Percentiles rank a stretch among this genome's conserved stretches.
These are phyloP conservation scores for Sturnira hondurensis DNA, from an alignment of 2,113 vertebrate species.

Conservation along the genomic window DNA sequence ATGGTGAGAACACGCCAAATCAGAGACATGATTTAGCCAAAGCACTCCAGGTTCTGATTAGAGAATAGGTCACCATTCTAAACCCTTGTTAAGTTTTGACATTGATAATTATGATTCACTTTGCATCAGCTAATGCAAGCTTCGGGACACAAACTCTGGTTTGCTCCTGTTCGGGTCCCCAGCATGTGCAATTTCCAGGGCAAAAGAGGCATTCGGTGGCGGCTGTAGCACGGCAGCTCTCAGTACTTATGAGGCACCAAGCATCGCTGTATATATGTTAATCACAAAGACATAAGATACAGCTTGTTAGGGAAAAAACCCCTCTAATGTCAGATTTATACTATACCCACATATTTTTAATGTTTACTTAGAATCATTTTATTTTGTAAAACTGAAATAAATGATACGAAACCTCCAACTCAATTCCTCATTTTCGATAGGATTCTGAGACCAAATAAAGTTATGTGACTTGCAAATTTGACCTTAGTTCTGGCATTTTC, in stretches of 20 bases:
- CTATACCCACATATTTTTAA: neutral
- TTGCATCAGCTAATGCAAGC: neutral
- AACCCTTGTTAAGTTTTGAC: neutral
- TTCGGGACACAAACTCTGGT: neutral
- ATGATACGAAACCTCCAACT: neutral
- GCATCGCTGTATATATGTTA: neutral
- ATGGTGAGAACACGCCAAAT: neutral
- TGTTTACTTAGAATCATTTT: neutral
- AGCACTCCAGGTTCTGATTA: neutral
- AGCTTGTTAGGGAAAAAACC: neutral
- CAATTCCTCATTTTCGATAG: neutral
- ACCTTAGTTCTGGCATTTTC: neutral
- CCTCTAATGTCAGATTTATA: neutral
- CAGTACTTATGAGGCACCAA: neutral
- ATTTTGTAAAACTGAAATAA: neutral
- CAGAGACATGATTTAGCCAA: neutral
- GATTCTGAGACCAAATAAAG: neutral
- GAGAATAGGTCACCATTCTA: neutral
- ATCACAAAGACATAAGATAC: neutral
- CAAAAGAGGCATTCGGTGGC: neutral
- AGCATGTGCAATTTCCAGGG: neutral
- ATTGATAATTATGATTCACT: neutral
- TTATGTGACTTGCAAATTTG: neutral
- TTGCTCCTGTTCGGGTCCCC: neutral
- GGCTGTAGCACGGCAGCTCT: neutral